Evolutionary conservation across 1,140 invertebrate species (phyloP), one percentile per base, ranked within the genome.

Genomic region (Steinernema khuongi): DNA sequence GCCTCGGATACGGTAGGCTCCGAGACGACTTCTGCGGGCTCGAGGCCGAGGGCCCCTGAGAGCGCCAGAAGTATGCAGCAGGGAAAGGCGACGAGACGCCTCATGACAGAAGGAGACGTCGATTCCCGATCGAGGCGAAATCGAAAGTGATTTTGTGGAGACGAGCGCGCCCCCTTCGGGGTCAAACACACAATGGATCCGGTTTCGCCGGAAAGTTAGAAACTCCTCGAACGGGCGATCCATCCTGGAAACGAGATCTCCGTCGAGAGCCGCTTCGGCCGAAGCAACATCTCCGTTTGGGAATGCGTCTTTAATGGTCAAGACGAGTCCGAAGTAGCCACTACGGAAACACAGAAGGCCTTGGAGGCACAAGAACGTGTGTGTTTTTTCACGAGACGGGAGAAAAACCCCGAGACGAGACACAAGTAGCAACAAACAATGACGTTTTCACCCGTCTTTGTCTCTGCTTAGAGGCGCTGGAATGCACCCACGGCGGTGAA

Each of bases 151-250:
- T 60, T 17, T 17, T 17, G 11, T 7, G 4, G 22, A 22, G 50
- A 17, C 7, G 7, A 22, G 50, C 11, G 50, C 50, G 50, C 4
- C 11, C 4, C 4, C 22, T 60, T 60, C 50, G 50, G 50, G 50
- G 50, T 60, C 50, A 60, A 60, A 7, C 50, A 22, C 50, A 60
- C 50, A 60, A 60, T n/a, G 26, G 50, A 60, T 60, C 50, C 50
- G 50, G 50, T 60, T 60, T 60, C n/a, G 7, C 7, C 11, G 50
- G 11, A 60, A 2, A 11, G 19, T 4, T 22, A n/a, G 50, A 41
- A 41, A 41, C 36, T 60, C 26, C 50, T 22, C n/a, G 7, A 41
- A 41, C 7, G 36, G 50, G 14, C 50, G 50, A 60, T 60, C 50
- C 50, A 60, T 60, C 50, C 22, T 22, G 19, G 7, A 60, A 60